phyloP scores from a whole-genome alignment of 2,888 invertebrate species.

The Syrista parreyssii region DNA sequence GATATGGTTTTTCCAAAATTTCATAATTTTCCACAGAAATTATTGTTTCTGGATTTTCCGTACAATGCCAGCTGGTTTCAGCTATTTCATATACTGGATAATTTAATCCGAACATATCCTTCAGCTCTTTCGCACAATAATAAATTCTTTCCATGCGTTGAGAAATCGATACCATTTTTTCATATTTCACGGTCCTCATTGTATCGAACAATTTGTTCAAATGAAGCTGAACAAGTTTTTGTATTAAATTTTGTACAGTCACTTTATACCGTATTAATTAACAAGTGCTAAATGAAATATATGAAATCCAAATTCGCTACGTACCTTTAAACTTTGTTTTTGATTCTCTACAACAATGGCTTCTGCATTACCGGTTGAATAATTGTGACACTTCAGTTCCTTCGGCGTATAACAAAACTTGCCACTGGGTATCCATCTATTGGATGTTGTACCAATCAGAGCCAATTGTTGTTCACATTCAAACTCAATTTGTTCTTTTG shows the following conservation, averaged over 20 bases:
- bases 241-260: not conserved
- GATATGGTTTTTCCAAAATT: slow-evolving; percentile 63
- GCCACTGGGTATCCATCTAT: slow-evolving; percentile 29
- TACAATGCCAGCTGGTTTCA: slow-evolving; percentile 73
- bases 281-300: not conserved
- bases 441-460: slow-evolving; percentile 27
- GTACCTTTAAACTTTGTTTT: slow-evolving; percentile 41
- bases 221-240: slow-evolving; percentile 46
- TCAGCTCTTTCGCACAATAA: slow-evolving; percentile 72
- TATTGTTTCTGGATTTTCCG: slow-evolving; percentile 73
- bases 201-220: slow-evolving; percentile 82
- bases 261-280: not conserved
- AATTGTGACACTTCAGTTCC: not conserved
- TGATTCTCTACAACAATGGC: slow-evolving; percentile 20
- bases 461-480: not conserved
- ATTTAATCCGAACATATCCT: slow-evolving; percentile 31
- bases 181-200: slow-evolving; percentile 73
- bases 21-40: slow-evolving; percentile 73
- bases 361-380: slow-evolving; percentile 4
- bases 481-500: not conserved
- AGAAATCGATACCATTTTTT: slow-evolving; percentile 73
- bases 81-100: slow-evolving; percentile 8
- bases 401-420: not conserved
- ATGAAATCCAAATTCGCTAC: not conserved
- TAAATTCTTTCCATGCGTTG: slow-evolving; percentile 75